Evolutionary conservation across 2,797 vertebrate species (phyloP).

Genomic region (Propithecus perrieri): DNA sequence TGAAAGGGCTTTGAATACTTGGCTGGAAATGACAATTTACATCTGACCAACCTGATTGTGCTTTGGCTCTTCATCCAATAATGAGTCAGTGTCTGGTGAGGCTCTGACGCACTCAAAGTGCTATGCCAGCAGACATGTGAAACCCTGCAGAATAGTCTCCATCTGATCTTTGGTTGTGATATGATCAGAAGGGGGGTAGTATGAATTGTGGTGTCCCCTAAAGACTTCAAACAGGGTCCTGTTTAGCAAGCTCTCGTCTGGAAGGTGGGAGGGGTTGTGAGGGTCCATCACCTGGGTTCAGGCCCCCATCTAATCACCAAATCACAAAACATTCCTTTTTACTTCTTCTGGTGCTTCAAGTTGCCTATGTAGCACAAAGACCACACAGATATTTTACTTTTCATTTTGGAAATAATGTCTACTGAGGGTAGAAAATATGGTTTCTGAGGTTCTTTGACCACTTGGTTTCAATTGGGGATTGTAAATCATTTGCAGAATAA

Average conservation of each 20-base stretch:
- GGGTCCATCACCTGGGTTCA: neutral
- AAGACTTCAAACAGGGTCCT: neutral
- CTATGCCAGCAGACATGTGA: neutral
- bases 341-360: neutral
- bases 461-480: neutral
- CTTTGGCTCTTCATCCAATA: neutral
- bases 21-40: neutral
- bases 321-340: neutral
- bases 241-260: neutral
- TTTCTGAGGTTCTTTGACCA: neutral
- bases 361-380: neutral
- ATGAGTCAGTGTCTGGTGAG: slow-evolving; percentile 57
- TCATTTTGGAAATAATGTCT: slow-evolving; percentile 16
- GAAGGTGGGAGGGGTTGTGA: neutral
- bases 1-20: neutral
- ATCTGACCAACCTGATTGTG: neutral
- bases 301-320: neutral
- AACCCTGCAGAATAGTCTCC: neutral
- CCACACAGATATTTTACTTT: neutral
- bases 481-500: neutral
- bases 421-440: neutral
- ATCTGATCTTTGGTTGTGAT: neutral
- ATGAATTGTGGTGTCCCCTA: neutral
- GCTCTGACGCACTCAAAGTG: neutral
- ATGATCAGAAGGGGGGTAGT: neutral